A percentile compares a stretch with the other conserved stretches of the same genome.
Evolutionary conservation across 2,113 vertebrate genomes (phyloP).

Genomic region (Pseudolaguvia tuberculata): DNA sequence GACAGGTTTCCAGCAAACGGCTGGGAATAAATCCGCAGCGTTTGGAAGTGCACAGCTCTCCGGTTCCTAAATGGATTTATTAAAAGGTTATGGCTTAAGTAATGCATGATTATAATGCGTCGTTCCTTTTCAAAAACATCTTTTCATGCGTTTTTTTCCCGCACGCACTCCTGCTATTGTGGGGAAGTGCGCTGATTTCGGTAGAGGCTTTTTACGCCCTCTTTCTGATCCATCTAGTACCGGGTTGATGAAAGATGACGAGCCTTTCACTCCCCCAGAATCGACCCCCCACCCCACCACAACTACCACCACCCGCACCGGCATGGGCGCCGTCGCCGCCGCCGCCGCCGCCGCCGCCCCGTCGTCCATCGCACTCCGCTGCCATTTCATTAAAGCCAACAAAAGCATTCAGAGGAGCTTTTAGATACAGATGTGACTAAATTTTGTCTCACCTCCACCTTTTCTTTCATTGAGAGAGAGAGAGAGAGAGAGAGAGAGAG

Average conservation of each 20-base stretch:
- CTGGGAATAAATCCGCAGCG: constrained; percentile 26
- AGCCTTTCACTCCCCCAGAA: constrained; percentile 37
- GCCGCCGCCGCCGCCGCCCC: constrained; percentile 27
- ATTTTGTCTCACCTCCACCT: constrained; percentile 50
- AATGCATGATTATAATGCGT: constrained; percentile 51
- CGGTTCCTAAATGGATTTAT: constrained; percentile 55
- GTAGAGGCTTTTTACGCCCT: constrained; percentile 56
- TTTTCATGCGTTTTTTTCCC: constrained; percentile 57
- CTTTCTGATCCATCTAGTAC: constrained; percentile 48
- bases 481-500: constrained; percentile 54
- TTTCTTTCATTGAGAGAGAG: constrained; percentile 64
- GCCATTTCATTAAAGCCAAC: constrained; percentile 57
- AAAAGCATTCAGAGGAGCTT: constrained; percentile 60
- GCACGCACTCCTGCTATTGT: constrained; percentile 55
- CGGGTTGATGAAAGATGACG: constrained; percentile 57
- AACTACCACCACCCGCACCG: background rate
- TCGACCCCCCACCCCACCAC: too few relatives aligned
- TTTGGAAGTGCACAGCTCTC: constrained; percentile 33
- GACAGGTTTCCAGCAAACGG: constrained; percentile 14
- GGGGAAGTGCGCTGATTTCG: constrained; percentile 55
- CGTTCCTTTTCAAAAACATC: constrained; percentile 48
- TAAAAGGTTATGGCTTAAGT: constrained; percentile 55
- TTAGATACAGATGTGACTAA: constrained; percentile 57
- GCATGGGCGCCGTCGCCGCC: background rate
- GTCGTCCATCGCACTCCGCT: constrained; percentile 48